A percentile compares a stretch with the other conserved stretches of the same genome.
Conservation (phyloP, 2,888 invertebrate species). For the Fragum fragum region DNA sequence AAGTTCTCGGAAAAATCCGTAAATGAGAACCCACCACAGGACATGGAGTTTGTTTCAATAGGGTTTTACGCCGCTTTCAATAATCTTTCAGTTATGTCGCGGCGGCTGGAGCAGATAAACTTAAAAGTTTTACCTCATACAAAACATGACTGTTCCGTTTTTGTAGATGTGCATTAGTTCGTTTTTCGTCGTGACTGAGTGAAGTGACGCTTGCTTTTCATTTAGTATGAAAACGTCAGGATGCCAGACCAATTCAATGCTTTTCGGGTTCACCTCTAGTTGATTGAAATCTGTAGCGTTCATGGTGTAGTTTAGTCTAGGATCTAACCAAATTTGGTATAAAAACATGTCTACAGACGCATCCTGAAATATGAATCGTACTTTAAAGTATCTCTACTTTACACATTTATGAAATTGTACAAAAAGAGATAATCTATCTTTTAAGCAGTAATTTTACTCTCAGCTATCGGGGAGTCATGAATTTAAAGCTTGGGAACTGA, state of each 20-base stretch:
- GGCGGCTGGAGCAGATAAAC: too few species aligned
- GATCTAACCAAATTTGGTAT: slow-evolving; percentile 38
- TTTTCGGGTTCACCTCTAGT: slow-evolving; percentile 42
- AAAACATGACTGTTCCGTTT: slow-evolving; percentile 50
- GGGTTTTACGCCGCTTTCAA: too few species aligned
- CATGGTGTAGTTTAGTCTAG: slow-evolving; percentile 25
- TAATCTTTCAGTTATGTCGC: too few species aligned
- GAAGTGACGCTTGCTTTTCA: slow-evolving; percentile 44
- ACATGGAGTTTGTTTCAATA: too few species aligned
- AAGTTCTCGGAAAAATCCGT: too few species aligned
- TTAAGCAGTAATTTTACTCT: neutral
- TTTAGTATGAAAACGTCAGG: slow-evolving; percentile 52
- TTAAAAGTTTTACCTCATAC: slow-evolving; percentile 48
- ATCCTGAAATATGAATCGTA: slow-evolving; percentile 31
- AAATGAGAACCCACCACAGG: too few species aligned
- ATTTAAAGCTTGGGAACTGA: neutral
- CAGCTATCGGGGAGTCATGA: neutral
- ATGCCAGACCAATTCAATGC: slow-evolving; percentile 42
- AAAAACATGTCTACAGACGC: slow-evolving; percentile 42
- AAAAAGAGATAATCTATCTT: neutral
- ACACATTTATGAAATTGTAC: too few species aligned
- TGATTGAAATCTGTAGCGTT: slow-evolving; percentile 4
- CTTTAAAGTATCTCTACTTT: neutral
- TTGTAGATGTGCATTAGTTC: slow-evolving; percentile 47
- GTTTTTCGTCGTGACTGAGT: slow-evolving; percentile 45